Conservation (phyloP, 1,140 invertebrate species). For the Bombus sylvicola region DNA sequence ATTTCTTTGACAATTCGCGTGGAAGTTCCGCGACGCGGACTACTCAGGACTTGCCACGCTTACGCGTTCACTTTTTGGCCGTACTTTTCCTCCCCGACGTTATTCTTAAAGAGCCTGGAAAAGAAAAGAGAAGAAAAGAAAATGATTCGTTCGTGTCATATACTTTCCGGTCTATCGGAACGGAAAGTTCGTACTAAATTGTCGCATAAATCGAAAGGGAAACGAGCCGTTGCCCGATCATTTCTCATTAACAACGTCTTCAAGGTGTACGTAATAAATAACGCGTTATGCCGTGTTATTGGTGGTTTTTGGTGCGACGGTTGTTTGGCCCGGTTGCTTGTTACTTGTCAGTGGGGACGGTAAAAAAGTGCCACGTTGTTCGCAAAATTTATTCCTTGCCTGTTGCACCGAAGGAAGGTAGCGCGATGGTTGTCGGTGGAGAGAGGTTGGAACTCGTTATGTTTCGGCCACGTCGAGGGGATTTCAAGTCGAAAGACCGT, state of each 20-base stretch:
- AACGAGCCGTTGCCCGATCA: neutral
- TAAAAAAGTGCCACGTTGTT: neutral
- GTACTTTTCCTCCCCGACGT: neutral
- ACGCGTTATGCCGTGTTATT: slow-evolving; percentile 4
- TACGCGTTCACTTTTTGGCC: too few species aligned
- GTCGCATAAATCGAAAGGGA: neutral
- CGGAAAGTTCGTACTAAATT: neutral
- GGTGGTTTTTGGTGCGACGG: neutral
- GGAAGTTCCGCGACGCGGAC: neutral
- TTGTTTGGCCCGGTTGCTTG: slow-evolving; percentile 6
- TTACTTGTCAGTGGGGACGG: slow-evolving; percentile 1
- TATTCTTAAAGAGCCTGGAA: too few species aligned
- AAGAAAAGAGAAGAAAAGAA: too few species aligned
- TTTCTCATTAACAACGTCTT: neutral
- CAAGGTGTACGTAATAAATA: neutral
- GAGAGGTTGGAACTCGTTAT: neutral
- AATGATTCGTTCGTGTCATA: too few species aligned
- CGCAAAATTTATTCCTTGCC: slow-evolving; percentile 2
- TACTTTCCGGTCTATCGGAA: too few species aligned
- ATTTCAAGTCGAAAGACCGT: neutral
- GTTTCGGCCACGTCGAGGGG: neutral
- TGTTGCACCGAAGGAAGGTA: neutral
- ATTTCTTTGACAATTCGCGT: slow-evolving; percentile 41
- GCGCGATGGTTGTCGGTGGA: too few species aligned
- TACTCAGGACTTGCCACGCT: too few species aligned